A percentile compares a stretch with the other conserved stretches of the same genome.
These are phyloP conservation scores for Cotesia chilonis DNA, from an alignment of 1,140 invertebrate species.

Conservation along the genomic window DNA sequence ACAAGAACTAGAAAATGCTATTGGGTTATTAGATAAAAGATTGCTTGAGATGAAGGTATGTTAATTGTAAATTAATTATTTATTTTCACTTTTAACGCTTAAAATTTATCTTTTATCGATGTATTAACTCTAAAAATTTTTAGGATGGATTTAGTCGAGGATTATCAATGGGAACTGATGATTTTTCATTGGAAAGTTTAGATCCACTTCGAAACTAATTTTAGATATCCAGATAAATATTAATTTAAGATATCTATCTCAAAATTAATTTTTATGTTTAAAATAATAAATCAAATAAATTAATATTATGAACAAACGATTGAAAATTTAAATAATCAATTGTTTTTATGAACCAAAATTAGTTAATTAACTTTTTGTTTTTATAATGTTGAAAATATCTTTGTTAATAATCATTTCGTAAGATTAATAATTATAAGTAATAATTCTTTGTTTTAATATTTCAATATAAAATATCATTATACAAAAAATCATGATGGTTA, in stretches of 20 bases:
- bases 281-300: not conserved
- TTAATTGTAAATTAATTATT: not conserved
- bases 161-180: slow-evolving; percentile 80
- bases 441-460: too few relatives aligned
- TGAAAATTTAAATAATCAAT: slow-evolving; percentile 2
- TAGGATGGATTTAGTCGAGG: slow-evolving; percentile 86
- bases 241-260: not conserved
- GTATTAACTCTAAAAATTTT: slow-evolving; percentile 46
- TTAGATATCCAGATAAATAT: slow-evolving; percentile 13
- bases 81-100: not conserved
- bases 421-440: too few relatives aligned
- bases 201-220: slow-evolving; percentile 74
- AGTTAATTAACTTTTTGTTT: slow-evolving; percentile 18
- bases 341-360: slow-evolving; percentile 19
- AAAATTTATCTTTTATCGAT: not conserved
- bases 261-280: slow-evolving; percentile 16
- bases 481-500: too few relatives aligned
- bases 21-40: slow-evolving; percentile 80
- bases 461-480: too few relatives aligned
- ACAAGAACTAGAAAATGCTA: slow-evolving; percentile 74
- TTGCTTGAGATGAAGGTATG: slow-evolving; percentile 84
- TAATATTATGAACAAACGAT: not conserved
- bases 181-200: slow-evolving; percentile 86
- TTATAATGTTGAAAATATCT: not conserved
- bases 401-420: too few relatives aligned